Evolutionary conservation across 2,888 invertebrate species (phyloP), one percentile per base, ranked within the genome.

Genomic region (Molorchus minor): DNA sequence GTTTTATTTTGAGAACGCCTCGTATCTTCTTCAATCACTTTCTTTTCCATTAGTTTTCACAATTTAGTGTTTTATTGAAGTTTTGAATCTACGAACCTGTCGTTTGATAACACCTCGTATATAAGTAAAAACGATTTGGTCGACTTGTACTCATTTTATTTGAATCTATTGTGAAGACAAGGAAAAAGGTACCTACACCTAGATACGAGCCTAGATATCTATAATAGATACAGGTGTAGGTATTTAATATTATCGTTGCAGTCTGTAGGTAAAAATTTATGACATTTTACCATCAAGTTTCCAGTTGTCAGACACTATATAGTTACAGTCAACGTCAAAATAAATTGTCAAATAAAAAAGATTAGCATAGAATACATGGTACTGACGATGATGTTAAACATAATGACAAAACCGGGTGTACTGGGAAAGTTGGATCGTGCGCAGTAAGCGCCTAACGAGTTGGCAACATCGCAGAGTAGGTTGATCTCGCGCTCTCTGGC

Each of bases 361-460:
- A 61, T 61, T 58, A 54, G 45, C 61, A 56, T 61, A 56, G n/a
- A n/a, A n/a, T n/a, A n/a, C n/a, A n/a, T 54, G 54, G 61, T 64
- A 60, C 64, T 64, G 64, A 61, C 64, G 61, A 61, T n/a, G n/a
- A n/a, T 58, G 64, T 58, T 58, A 58, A 56, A 58, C 51, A 38
- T 49, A 56, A 56, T 54, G 54, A 56, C 53, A 51, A 64, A 64
- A 64, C 25, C 61, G 55, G 52, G 64, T n/a, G n/a, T 64, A 61
- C 64, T 64, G 55, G 49, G 54, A 64, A 45, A 53, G 58, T 61
- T 55, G 53, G 64, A 64, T 64, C 54, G 51, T 61, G 64, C 64
- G 64, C 61, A 54, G 41, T 38, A 61, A 46, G 44, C 35, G 20
- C 30, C 15, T 10, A 33, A n/a, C 41, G 33, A 58, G 12, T 36